phyloP scores from a whole-genome alignment of 1,140 invertebrate species.

The Trypoxylus dichotomus region DNA sequence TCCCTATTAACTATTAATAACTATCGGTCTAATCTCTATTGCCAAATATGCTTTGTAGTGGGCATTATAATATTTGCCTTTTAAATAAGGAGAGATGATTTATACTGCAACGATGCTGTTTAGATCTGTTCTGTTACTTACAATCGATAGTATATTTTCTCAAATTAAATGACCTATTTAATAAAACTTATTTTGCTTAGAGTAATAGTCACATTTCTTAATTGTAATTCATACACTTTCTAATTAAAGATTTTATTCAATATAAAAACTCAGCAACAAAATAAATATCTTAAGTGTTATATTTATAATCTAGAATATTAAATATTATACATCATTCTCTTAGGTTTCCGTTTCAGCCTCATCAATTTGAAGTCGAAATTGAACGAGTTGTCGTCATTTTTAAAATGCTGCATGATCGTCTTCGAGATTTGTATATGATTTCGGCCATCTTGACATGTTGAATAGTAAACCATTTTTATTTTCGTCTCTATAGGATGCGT shows the following conservation, averaged over 20 bases:
- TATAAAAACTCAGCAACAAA: background rate
- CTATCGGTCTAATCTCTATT: no score
- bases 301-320: background rate
- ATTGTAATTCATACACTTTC: background rate
- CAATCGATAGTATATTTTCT: no score
- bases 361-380: conserved; percentile 47
- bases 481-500: conserved; percentile 45
- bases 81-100: no score
- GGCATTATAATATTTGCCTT: no score
- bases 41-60: no score
- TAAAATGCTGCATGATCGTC: conserved; percentile 46
- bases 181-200: no score
- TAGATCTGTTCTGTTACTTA: no score
- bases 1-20: no score
- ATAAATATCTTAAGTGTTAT: background rate
- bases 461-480: conserved; percentile 47
- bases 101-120: no score
- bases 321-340: conserved; percentile 22
- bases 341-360: conserved; percentile 42
- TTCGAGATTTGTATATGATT: conserved; percentile 48
- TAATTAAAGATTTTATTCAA: background rate
- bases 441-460: conserved; percentile 43
- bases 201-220: no score
- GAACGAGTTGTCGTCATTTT: conserved; percentile 44
- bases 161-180: no score